Evolutionary conservation across 2,113 vertebrate species (phyloP), one percentile per base, ranked within the genome.

Genomic region (Ornithorhynchus anatinus): DNA sequence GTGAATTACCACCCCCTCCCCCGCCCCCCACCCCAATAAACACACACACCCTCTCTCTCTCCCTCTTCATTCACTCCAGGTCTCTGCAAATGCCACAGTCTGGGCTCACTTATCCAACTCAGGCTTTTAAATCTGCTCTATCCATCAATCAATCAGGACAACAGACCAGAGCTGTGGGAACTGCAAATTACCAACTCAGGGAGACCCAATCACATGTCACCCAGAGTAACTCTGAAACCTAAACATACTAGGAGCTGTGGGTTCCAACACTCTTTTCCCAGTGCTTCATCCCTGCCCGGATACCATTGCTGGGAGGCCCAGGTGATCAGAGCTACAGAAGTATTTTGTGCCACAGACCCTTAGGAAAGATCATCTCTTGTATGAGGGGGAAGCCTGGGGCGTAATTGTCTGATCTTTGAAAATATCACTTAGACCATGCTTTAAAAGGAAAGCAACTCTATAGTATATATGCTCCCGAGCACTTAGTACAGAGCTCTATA

Each of bases 1-100:
- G 57, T 81, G 59, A 80, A 67, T 81, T 69, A 85, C 31, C 75
- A 69, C 48, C 48, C 8, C 32, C 20, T 53, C 6, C 14, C 48
- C 17, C 10, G 3, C 10, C 4, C 32, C 23, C 22, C 42, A 44
- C 31, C 16, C 52, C 67, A 12, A 72, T 63, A 53, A 43, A 47
- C 39, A 54, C 8, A 33, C 11, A 14, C 12, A 3, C n/a, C 33
- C 9, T 8, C 35, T 17, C 10, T 22, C 59, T 45, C 27, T 33
- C 53, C 22, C 27, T 74, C n/a, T 39, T 33, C 40, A 39, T 45
- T 52, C 32, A 27, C 40, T 23, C 23, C 13, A 37, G 35, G 29
- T 57, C 59, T n/a, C 23, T 16, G 7, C 23, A 47, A 11, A 32
- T 23, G 36, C 42, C 56, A 10, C 27, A 60, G 35, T 31, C 43